A percentile compares a stretch with the other conserved stretches of the same genome.
phyloP scores from a whole-genome alignment of 2,888 invertebrate genomes.

The Drosophila affinis region DNA sequence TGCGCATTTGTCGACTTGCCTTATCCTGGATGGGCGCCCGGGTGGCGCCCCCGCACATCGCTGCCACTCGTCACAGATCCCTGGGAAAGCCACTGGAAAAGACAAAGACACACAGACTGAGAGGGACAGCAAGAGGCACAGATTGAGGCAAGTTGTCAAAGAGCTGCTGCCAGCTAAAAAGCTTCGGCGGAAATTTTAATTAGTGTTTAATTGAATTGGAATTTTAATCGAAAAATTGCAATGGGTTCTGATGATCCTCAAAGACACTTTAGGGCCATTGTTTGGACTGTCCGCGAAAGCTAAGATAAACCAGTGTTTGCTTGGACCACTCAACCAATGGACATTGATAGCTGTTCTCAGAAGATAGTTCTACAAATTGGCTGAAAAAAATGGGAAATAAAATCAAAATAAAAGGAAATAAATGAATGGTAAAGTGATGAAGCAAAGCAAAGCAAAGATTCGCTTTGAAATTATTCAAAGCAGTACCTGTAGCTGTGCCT shows the following conservation, averaged over 20 bases:
- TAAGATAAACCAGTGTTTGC: slow-evolving; percentile 64
- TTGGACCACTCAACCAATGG: slow-evolving; percentile 45
- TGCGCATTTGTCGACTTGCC: slow-evolving; percentile 68
- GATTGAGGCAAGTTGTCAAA: slow-evolving; percentile 53
- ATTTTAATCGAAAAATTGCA: slow-evolving; percentile 77
- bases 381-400: not conserved
- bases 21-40: slow-evolving; percentile 59
- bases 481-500: no score
- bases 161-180: slow-evolving; percentile 26
- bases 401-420: no score
- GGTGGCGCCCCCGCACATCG: slow-evolving; percentile 11
- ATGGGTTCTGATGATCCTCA: slow-evolving; percentile 20
- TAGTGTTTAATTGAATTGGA: slow-evolving; percentile 78
- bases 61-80: slow-evolving; percentile 41
- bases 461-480: no score
- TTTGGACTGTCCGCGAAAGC: slow-evolving; percentile 68
- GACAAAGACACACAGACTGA: slow-evolving; percentile 26
- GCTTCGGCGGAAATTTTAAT: slow-evolving; percentile 65
- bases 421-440: no score
- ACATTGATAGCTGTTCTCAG: slow-evolving; percentile 52
- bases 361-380: not conserved
- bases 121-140: not conserved
- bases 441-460: no score
- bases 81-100: slow-evolving; percentile 19
- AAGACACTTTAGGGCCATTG: slow-evolving; percentile 50